Evolutionary conservation across 2,888 invertebrate species (phyloP).

Genomic region (Calliopum simillimum): DNA sequence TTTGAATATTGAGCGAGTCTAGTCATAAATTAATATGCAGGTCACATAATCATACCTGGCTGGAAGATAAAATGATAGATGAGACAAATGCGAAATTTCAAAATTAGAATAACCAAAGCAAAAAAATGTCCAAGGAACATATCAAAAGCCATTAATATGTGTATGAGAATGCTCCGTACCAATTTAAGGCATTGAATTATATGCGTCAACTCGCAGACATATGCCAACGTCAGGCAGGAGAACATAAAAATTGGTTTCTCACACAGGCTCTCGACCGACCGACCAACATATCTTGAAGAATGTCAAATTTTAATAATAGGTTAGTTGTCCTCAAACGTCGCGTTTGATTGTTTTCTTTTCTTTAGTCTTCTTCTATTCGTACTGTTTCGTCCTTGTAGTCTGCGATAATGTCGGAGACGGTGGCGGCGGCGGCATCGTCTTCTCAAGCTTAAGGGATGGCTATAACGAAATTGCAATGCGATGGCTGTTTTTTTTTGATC

Average conservation of each 20-base stretch:
- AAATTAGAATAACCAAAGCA: no score
- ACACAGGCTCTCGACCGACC: neutral
- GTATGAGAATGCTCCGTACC: neutral
- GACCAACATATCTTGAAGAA: constrained; percentile 14
- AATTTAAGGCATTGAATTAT: neutral
- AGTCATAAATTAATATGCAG: no score
- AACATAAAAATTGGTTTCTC: constrained; percentile 15
- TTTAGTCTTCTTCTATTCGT: constrained; percentile 19
- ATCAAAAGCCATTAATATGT: no score
- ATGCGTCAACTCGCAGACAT: constrained; percentile 20
- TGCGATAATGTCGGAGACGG: no score
- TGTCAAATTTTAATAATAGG: constrained; percentile 41
- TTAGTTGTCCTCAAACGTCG: constrained; percentile 31
- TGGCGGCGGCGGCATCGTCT: neutral
- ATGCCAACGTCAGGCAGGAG: constrained; percentile 8
- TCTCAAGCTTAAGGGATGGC: neutral
- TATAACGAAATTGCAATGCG: no score
- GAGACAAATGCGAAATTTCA: no score
- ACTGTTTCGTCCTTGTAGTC: constrained; percentile 11
- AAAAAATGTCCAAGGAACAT: no score
- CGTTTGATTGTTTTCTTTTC: neutral
- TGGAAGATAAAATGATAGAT: no score
- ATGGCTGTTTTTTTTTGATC: constrained; percentile 8
- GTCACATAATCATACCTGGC: no score
- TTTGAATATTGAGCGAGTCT: no score